Evolutionary conservation across 2,113 vertebrate species (phyloP).

Genomic region (Gavialis gangeticus): DNA sequence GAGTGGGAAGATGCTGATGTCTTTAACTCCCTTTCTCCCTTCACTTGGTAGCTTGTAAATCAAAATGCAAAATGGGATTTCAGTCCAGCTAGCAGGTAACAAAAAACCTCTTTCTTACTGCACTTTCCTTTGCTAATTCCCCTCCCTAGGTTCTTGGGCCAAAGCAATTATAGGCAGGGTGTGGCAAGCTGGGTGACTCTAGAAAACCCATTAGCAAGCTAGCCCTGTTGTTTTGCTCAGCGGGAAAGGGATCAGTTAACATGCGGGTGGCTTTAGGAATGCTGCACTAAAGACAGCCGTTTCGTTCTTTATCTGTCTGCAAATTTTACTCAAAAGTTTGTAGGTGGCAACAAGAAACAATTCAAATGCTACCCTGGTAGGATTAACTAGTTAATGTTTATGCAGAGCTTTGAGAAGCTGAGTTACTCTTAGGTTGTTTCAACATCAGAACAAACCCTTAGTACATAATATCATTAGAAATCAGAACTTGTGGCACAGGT

Average conservation of each 20-base stretch:
- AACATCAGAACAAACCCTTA: neutral
- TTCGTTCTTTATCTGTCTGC: neutral
- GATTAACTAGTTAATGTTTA: neutral
- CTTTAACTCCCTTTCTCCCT: neutral
- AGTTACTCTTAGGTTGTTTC: neutral
- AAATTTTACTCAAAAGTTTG: slow-evolving; percentile 8
- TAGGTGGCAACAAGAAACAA: neutral
- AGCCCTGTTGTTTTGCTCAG: neutral
- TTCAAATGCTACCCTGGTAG: neutral
- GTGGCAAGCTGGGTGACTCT: neutral
- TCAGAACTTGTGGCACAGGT: no score
- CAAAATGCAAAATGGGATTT: neutral
- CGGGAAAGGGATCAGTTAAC: neutral
- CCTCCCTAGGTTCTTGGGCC: neutral
- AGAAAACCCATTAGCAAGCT: neutral
- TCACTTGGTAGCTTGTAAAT: neutral
- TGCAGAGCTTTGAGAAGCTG: neutral
- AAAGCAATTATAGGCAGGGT: neutral
- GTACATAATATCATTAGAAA: neutral
- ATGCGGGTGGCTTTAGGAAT: neutral
- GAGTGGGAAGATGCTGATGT: neutral
- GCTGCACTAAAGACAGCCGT: neutral
- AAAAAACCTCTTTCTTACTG: neutral
- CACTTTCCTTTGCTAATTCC: neutral
- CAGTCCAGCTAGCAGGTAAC: neutral